These are phyloP conservation scores for Plecotus auritus DNA, from an alignment of 2,113 vertebrate species.

Conservation along the genomic window DNA sequence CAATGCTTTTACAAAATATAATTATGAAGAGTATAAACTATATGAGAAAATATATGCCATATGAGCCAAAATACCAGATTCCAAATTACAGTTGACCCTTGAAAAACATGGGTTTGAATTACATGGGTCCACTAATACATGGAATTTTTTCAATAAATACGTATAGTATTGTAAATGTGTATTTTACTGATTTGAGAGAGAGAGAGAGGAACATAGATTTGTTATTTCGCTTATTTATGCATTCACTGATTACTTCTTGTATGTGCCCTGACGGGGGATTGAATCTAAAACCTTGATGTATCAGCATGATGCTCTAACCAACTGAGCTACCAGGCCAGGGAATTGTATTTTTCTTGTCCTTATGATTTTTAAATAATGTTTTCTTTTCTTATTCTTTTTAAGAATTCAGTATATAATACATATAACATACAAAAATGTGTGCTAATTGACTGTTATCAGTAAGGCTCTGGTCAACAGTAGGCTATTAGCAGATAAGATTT, in stretches of 20 bases:
- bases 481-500: not conserved
- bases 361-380: not conserved
- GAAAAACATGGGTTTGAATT: not conserved
- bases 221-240: not conserved
- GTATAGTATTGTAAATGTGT: not conserved
- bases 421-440: not conserved
- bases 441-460: not conserved
- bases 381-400: not conserved
- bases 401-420: not conserved
- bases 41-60: not conserved
- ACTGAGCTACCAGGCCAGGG: not conserved
- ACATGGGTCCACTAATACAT: not conserved
- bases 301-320: not conserved
- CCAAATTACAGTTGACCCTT: not conserved
- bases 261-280: not conserved
- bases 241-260: not conserved
- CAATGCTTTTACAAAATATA: not conserved
- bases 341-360: not conserved
- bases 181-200: not conserved
- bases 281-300: not conserved
- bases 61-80: not conserved
- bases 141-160: not conserved
- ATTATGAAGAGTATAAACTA: not conserved
- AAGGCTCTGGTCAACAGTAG: not conserved
- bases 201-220: not conserved